These are phyloP conservation scores for Ciconia boyciana DNA, from an alignment of 2,113 vertebrate species.

Conservation along the genomic window DNA sequence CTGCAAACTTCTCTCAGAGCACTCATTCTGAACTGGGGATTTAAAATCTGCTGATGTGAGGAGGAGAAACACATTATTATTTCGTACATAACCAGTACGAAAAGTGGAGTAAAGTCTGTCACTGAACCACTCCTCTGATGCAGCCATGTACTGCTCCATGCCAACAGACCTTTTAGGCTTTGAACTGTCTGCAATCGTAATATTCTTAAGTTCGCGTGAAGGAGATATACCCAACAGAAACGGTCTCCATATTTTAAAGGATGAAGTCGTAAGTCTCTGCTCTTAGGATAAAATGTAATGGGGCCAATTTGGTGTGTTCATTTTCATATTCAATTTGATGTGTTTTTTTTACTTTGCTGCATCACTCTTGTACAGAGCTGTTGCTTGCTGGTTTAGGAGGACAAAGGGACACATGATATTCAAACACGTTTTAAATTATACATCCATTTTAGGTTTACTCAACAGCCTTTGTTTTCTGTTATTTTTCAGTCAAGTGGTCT, in stretches of 20 bases:
- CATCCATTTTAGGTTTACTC: neutral
- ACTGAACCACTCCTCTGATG: neutral
- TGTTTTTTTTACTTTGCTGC: neutral
- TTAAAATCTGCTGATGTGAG: neutral
- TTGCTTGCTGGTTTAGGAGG: neutral
- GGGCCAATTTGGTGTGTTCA: neutral
- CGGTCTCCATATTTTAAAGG: neutral
- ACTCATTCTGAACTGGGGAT: neutral
- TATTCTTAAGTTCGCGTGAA: neutral
- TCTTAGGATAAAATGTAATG: neutral
- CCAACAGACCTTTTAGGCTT: neutral
- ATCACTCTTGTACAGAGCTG: neutral
- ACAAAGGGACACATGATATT: neutral
- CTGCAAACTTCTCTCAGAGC: neutral
- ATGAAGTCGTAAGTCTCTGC: neutral
- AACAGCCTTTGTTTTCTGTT: neutral
- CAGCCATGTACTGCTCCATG: neutral
- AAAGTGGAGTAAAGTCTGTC: neutral
- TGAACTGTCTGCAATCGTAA: neutral
- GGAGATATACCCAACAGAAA: neutral
- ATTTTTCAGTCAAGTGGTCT: neutral
- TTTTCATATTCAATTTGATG: neutral
- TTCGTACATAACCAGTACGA: neutral
- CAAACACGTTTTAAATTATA: neutral
- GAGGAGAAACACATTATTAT: neutral